Evolutionary conservation across 2,113 vertebrate genomes (phyloP), one percentile per base, ranked within the genome.

Genomic region (Nipponia nippon): DNA sequence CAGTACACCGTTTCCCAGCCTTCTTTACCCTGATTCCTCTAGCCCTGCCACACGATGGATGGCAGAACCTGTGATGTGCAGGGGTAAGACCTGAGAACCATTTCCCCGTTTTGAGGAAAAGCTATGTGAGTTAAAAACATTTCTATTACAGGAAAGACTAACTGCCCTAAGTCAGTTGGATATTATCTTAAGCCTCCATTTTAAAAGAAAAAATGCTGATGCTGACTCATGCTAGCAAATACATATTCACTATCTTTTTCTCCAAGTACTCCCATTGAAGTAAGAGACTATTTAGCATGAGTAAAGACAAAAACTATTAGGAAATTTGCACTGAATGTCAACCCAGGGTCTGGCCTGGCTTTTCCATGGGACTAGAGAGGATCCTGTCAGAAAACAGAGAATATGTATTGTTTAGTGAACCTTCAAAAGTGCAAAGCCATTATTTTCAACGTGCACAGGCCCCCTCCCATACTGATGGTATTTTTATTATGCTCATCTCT

Each of bases 401-500:
- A 38, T 8, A 49, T 2, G 0, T 32, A 38, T 46, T 34, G 72
- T 69, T 84, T 77, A 77, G 27, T 19, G 46, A 87, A 84, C 14
- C 44, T 34, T 92, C 44, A 8, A 56, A 96, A 73, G 30, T 80
- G 85, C 85, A 96, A 83, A 87, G 49, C 40, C 70, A 47, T 72
- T 79, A 42, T 77, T 92, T 93, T 61, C 72, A 56, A 59, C 0
- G 0, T 4, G 16, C 69, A 67, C 21, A 72, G 53, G 17, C 27
- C 30, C 63, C 16, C 47, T 47, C 65, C 56, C 87, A 21, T 66
- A 69, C 66, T 16, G 38, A 46, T 46, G 38, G 46, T n/a, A 83
- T 93, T 96, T 93, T 87, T 87, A 91, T 87, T 87, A 94, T 1
- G 11, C 78, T 87, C 58, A 42, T 83, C 78, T 89, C 67, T 70